phyloP scores from a whole-genome alignment of 2,888 invertebrate species.

The Tachina grossa region DNA sequence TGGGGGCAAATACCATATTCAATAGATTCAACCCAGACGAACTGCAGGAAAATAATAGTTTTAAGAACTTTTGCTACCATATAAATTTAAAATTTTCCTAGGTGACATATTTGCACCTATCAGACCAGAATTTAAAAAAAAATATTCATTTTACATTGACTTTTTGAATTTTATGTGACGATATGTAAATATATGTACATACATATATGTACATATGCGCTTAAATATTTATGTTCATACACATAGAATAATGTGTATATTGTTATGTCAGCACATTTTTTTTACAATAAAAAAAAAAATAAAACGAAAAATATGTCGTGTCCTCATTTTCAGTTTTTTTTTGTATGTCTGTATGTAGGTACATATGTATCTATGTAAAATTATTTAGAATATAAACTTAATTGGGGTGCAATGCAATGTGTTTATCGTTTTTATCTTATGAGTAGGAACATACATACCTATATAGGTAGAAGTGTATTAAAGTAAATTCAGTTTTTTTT shows the following conservation, averaged over 20 bases:
- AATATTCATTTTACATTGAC: too few species aligned
- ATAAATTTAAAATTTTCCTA: too few species aligned
- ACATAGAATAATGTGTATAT: not conserved
- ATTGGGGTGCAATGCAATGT: constrained; percentile 6
- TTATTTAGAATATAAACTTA: not conserved
- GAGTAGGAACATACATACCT: not conserved
- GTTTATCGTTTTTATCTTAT: not conserved
- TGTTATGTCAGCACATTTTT: constrained; percentile 66
- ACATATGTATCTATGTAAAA: constrained; percentile 6
- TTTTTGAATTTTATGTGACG: too few species aligned
- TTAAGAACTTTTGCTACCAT: too few species aligned
- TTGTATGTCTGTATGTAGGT: too few species aligned
- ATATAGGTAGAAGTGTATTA: not conserved
- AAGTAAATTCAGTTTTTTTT: not conserved
- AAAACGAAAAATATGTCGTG: constrained; percentile 49
- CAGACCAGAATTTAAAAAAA: too few species aligned
- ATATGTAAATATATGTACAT: too few species aligned
- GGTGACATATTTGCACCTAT: too few species aligned
- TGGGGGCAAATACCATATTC: too few species aligned
- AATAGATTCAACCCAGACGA: too few species aligned
- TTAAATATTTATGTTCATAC: not conserved
- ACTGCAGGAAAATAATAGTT: too few species aligned
- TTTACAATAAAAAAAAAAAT: constrained; percentile 57
- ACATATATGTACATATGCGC: not conserved
- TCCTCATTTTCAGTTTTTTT: constrained; percentile 38